phyloP scores from a whole-genome alignment of 2,113 vertebrate species.

The Pygoscelis antarcticus region DNA sequence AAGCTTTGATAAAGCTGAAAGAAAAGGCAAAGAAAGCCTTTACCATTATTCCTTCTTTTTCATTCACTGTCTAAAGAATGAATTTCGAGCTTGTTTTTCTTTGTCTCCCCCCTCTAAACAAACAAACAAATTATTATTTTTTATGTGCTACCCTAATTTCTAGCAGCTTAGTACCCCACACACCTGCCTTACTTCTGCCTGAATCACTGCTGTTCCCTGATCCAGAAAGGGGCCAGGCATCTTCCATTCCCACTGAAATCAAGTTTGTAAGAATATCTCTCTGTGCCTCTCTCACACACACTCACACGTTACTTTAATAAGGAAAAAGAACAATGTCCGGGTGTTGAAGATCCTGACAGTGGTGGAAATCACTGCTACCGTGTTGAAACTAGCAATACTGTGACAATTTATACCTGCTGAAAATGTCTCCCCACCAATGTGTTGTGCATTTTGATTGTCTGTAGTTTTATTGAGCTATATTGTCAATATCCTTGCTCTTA shows the following conservation, averaged over 20 bases:
- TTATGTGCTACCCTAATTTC: background rate
- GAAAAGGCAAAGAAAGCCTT: background rate
- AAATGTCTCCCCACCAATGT: background rate
- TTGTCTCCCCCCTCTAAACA: background rate
- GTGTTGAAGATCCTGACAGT: background rate
- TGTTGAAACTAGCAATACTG: background rate
- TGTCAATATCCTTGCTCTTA: background rate
- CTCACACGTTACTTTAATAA: background rate
- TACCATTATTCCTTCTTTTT: background rate
- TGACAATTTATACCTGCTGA: background rate
- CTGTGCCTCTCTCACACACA: background rate
- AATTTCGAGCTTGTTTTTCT: background rate
- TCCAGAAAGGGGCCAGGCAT: background rate
- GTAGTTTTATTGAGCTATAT: background rate
- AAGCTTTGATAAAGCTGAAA: background rate
- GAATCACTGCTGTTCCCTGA: background rate
- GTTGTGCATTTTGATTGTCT: background rate
- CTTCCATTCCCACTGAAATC: background rate
- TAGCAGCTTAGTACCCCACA: background rate
- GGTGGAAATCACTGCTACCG: background rate
- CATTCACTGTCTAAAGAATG: background rate
- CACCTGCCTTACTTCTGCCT: background rate
- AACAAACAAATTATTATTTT: background rate
- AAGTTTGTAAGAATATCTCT: background rate
- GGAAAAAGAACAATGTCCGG: background rate